These are phyloP conservation scores for Enhydra lutris DNA, from an alignment of 2,113 vertebrate species.

Conservation along the genomic window DNA sequence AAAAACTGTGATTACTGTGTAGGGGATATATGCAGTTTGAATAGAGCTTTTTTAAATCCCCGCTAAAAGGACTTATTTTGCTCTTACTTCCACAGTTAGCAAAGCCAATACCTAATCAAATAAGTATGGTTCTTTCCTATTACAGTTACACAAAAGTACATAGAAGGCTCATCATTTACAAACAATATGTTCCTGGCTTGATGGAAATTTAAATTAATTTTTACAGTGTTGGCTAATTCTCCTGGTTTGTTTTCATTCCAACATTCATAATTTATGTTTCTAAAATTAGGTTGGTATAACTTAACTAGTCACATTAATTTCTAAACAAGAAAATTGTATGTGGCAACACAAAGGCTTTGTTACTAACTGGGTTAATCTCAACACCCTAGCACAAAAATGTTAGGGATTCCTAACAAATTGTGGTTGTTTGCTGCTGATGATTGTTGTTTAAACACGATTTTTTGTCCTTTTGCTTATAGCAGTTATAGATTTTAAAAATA, in stretches of 20 bases:
- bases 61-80: conserved; percentile 16
- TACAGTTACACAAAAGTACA: conserved; percentile 20
- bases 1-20: background rate
- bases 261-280: conserved; percentile 52
- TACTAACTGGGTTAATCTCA: conserved; percentile 11
- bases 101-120: conserved; percentile 30
- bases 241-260: conserved; percentile 54
- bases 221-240: conserved; percentile 24
- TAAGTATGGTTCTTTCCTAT: background rate
- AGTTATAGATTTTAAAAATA: background rate
- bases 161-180: conserved; percentile 21
- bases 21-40: background rate
- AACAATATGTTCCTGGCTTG: conserved; percentile 1
- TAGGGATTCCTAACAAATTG: background rate
- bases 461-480: background rate
- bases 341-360: background rate
- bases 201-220: conserved; percentile 58
- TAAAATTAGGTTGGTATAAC: conserved; percentile 33
- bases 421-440: background rate
- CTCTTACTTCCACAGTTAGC: background rate
- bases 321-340: conserved; percentile 17
- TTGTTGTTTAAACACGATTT: background rate
- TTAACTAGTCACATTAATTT: conserved; percentile 35
- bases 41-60: background rate
- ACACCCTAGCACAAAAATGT: background rate